These are phyloP conservation scores for Anarrhichthys ocellatus DNA, from an alignment of 2,113 vertebrate species.

Conservation along the genomic window DNA sequence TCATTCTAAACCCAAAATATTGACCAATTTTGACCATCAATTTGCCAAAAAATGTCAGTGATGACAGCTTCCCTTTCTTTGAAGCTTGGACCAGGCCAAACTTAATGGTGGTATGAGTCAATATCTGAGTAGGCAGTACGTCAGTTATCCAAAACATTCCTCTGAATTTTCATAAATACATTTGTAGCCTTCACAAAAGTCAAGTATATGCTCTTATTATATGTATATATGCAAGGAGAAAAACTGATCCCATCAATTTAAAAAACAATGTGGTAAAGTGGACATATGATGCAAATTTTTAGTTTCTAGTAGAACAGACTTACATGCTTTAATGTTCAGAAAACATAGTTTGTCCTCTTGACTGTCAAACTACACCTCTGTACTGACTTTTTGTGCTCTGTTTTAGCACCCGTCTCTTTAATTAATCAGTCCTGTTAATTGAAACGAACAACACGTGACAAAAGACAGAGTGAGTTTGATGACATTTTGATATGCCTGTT, in stretches of 20 bases:
- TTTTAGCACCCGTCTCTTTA: neutral
- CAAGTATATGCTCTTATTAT: neutral
- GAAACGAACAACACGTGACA: conserved; percentile 13
- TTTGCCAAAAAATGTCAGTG: neutral
- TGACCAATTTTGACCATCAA: conserved; percentile 7
- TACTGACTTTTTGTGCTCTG: neutral
- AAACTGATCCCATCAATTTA: neutral
- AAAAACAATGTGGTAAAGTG: neutral
- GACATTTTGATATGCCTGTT: conserved; percentile 54
- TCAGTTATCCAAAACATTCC: neutral
- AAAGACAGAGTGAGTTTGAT: conserved; percentile 28
- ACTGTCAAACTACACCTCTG: neutral
- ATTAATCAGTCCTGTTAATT: too few relatives aligned
- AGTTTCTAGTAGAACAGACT: neutral
- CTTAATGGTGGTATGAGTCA: neutral
- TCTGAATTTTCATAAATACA: neutral
- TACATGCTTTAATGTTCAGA: neutral
- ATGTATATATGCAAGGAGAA: neutral
- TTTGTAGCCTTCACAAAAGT: neutral
- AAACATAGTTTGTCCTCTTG: neutral
- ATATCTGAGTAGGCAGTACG: neutral
- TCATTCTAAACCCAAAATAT: neutral
- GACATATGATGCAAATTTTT: neutral
- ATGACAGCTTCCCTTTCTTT: neutral
- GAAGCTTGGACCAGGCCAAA: neutral